phyloP scores from a whole-genome alignment of 2,113 vertebrate species.

The Lathamus discolor region DNA sequence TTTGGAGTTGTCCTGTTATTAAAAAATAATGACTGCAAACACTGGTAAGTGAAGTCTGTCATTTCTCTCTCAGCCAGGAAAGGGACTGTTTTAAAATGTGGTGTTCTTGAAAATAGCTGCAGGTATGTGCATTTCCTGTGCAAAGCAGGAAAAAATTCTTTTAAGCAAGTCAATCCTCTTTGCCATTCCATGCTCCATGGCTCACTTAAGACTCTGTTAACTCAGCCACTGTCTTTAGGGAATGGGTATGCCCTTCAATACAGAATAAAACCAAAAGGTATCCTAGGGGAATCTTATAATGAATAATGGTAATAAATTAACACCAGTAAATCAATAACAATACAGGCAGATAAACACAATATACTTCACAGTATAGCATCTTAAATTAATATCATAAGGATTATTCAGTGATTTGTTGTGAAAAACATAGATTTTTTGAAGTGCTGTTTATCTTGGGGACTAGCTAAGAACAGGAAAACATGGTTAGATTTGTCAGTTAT shows the following conservation, averaged over 20 bases:
- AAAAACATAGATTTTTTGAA: neutral
- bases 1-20: neutral
- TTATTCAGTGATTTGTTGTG: neutral
- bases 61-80: neutral
- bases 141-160: neutral
- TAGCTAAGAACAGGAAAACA: neutral
- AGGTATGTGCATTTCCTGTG: rapidly evolving
- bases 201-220: neutral
- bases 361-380: neutral
- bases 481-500: neutral
- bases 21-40: neutral
- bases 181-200: neutral
- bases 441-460: neutral
- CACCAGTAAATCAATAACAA: neutral
- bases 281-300: neutral
- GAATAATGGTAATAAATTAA: neutral
- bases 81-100: rapidly evolving
- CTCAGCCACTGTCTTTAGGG: neutral
- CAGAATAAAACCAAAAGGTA: neutral
- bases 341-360: neutral
- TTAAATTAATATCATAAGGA: neutral
- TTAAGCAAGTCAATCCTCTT: neutral
- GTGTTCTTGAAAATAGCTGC: rapidly evolving
- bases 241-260: neutral
- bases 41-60: neutral